A percentile compares a stretch with the other conserved stretches of the same genome.
Evolutionary conservation across 2,797 vertebrate genomes (phyloP).

Genomic region (Agapornis canus): DNA sequence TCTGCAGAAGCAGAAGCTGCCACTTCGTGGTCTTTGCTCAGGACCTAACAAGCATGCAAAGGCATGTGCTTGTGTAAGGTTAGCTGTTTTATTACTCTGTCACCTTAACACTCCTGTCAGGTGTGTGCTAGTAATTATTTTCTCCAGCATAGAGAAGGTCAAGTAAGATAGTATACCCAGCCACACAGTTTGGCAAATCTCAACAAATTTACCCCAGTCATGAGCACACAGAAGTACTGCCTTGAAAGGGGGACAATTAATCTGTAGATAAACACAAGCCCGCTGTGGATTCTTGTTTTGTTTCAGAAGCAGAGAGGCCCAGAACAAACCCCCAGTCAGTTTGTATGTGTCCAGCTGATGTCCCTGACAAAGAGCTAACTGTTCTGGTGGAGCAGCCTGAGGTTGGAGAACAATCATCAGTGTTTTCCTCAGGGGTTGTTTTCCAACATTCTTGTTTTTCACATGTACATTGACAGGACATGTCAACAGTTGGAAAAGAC

Average conservation of each 20-base stretch:
- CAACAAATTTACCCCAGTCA: neutral
- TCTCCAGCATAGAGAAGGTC: neutral
- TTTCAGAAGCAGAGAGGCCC: neutral
- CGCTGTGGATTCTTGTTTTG: neutral
- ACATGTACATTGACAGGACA: neutral
- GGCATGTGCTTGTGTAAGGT: neutral
- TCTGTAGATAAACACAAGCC: neutral
- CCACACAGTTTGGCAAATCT: neutral
- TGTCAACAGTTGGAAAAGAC: neutral
- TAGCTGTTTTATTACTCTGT: neutral
- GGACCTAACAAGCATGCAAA: neutral
- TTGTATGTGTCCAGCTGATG: neutral
- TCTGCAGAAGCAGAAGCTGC: neutral
- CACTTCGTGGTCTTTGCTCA: neutral
- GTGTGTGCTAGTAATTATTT: neutral
- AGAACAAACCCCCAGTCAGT: constrained; percentile 20
- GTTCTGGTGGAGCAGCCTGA: neutral
- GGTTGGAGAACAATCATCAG: constrained; percentile 17
- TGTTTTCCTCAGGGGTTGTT: constrained; percentile 14
- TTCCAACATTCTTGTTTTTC: constrained; percentile 31
- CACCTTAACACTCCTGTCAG: neutral
- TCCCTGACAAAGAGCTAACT: constrained; percentile 16
- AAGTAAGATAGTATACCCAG: neutral
- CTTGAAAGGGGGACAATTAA: neutral
- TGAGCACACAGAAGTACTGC: neutral